phyloP scores from a whole-genome alignment of 2,888 invertebrate species.

The Hofmannophila pseudospretella region DNA sequence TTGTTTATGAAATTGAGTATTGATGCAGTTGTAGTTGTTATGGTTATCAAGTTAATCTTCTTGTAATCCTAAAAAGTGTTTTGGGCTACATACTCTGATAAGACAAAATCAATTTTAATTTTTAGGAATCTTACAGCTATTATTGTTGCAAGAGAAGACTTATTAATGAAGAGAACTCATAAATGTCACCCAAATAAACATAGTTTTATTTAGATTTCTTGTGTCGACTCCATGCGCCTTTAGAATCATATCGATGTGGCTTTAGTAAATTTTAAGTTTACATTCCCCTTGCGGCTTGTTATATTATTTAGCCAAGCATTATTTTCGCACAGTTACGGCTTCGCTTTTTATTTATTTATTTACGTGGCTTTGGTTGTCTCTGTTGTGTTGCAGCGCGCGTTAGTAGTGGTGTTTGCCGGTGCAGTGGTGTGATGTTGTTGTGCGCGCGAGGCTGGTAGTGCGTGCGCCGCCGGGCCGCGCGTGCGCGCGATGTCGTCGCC shows the following conservation, averaged over 20 bases:
- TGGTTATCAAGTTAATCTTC: no score
- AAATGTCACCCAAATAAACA: no score
- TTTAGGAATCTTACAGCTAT: no score
- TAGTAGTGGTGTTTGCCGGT: constrained; percentile 53
- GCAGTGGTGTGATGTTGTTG: constrained; percentile 53
- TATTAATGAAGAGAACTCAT: no score
- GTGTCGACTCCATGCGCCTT: no score
- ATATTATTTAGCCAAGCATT: constrained; percentile 15
- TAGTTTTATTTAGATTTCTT: background rate
- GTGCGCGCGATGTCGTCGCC: constrained; percentile 51
- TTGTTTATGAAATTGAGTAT: no score
- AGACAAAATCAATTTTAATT: no score
- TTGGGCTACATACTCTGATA: no score
- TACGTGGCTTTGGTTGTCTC: constrained; percentile 67
- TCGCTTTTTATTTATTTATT: constrained; percentile 60
- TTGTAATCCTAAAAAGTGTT: no score
- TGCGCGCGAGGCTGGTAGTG: constrained; percentile 29
- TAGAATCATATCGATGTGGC: background rate
- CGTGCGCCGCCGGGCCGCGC: constrained; percentile 29
- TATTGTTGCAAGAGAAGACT: no score
- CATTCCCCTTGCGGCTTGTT: background rate
- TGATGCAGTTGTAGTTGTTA: no score
- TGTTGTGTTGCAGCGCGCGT: constrained; percentile 70
- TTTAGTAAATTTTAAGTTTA: background rate
- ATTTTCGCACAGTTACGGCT: constrained; percentile 46